These are phyloP conservation scores for Oryzaephilus surinamensis DNA, from an alignment of 1,140 invertebrate species.

Conservation along the genomic window DNA sequence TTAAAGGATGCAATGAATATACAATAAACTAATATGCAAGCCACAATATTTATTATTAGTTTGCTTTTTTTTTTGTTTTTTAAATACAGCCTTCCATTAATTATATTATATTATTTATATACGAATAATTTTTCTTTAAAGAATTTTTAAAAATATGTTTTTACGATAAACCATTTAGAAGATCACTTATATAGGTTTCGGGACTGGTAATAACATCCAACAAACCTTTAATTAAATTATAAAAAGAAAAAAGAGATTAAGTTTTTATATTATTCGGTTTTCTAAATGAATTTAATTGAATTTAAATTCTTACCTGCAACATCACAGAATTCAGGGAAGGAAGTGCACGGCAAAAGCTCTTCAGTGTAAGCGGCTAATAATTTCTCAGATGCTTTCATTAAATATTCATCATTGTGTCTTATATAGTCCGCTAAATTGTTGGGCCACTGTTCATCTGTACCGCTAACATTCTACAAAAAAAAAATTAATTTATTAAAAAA, in stretches of 20 bases:
- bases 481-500: constrained; percentile 5
- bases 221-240: constrained; percentile 47
- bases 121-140: no score
- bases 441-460: constrained; percentile 75
- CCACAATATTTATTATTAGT: no score
- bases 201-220: constrained; percentile 50
- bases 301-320: constrained; percentile 52
- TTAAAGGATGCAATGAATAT: no score
- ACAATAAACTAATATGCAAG: no score
- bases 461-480: constrained; percentile 55
- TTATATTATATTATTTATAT: constrained; percentile 11
- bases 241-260: constrained; percentile 20
- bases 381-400: constrained; percentile 78
- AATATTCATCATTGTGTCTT: constrained; percentile 81
- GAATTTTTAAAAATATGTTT: no score
- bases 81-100: constrained; percentile 8
- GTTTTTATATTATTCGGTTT: background rate
- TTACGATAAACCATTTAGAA: constrained; percentile 36
- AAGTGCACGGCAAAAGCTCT: constrained; percentile 80
- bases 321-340: constrained; percentile 85
- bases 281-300: constrained; percentile 5
- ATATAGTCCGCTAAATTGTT: constrained; percentile 84
- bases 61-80: constrained; percentile 10
- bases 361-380: constrained; percentile 74
- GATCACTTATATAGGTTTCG: constrained; percentile 45